Evolutionary conservation across 2,888 invertebrate species (phyloP).

Genomic region (Polietes domitor): DNA sequence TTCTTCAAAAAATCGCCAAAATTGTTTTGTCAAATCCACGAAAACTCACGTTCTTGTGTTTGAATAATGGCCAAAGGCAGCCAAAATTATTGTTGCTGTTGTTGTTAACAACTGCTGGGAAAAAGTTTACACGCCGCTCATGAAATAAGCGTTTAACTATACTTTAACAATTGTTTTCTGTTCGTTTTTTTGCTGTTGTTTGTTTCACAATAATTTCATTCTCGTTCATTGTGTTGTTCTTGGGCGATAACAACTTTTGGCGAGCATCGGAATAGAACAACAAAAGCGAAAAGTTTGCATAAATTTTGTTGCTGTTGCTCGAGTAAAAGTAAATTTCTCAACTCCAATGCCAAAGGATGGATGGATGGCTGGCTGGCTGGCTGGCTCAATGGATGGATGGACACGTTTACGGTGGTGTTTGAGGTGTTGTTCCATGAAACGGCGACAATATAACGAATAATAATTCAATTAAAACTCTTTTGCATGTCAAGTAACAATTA

Average conservation of each 20-base stretch:
- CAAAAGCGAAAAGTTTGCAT: slow-evolving; percentile 66
- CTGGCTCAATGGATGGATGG: background rate
- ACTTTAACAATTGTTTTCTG: slow-evolving; percentile 72
- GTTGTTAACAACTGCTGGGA: slow-evolving; percentile 43
- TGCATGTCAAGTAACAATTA: slow-evolving; percentile 79
- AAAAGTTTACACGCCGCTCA: slow-evolving; percentile 62
- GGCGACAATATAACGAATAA: slow-evolving; percentile 75
- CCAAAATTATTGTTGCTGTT: background rate
- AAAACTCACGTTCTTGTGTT: slow-evolving; percentile 64
- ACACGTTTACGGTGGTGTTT: background rate
- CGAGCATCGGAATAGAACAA: slow-evolving; percentile 73
- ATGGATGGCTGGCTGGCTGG: too few species aligned
- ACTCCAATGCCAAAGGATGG: background rate
- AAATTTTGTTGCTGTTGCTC: slow-evolving; percentile 58
- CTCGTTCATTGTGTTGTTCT: slow-evolving; percentile 67
- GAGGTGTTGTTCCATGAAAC: slow-evolving; percentile 21
- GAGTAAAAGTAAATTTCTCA: slow-evolving; percentile 39
- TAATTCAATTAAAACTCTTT: slow-evolving; percentile 80
- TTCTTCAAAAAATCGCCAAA: slow-evolving; percentile 4
- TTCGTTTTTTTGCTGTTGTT: slow-evolving; percentile 38
- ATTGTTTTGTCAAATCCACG: slow-evolving; percentile 38
- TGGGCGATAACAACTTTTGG: too few species aligned
- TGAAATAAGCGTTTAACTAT: slow-evolving; percentile 78
- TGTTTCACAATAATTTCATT: slow-evolving; percentile 44
- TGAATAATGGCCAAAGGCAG: slow-evolving; percentile 54